phyloP scores from a whole-genome alignment of 2,113 vertebrate species.

The Otis tarda region DNA sequence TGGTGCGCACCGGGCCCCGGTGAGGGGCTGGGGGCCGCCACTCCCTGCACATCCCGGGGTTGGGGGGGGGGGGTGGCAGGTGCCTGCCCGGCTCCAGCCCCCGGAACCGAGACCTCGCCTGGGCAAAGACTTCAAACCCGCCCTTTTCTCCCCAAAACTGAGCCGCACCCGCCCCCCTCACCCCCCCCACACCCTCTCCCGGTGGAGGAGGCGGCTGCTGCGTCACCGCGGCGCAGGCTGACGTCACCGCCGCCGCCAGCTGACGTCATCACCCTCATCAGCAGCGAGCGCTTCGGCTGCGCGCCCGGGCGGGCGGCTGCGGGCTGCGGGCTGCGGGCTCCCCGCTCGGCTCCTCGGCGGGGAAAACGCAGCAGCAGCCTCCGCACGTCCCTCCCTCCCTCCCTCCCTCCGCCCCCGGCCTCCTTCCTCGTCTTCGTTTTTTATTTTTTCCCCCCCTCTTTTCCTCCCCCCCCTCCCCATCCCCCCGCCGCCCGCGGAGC shows the following conservation, averaged over 20 bases:
- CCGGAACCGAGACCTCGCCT: background rate
- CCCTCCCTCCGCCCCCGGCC: too few species aligned
- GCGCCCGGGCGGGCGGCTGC: background rate
- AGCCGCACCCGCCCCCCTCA: too few species aligned
- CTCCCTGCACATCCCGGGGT: background rate
- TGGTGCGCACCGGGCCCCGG: background rate
- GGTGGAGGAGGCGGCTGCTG: background rate
- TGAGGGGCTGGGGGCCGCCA: background rate
- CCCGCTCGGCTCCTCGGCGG: slow-evolving; percentile 75
- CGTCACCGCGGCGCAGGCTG: background rate
- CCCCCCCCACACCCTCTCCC: background rate
- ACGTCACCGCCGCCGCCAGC: background rate
- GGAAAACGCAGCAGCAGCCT: background rate
- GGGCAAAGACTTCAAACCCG: background rate
- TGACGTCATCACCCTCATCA: background rate
- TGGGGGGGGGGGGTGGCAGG: too few species aligned
- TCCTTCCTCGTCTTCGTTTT: too few species aligned
- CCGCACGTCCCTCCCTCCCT: background rate
- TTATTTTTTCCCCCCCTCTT: too few species aligned
- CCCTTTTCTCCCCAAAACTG: background rate
- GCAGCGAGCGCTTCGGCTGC: background rate
- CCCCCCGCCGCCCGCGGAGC: background rate
- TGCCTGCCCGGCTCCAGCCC: too few species aligned
- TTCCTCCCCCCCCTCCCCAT: background rate
- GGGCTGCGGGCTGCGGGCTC: slow-evolving; percentile 56